Conservation (phyloP, 2,113 vertebrate genomes). For the Hyaena hyaena region DNA sequence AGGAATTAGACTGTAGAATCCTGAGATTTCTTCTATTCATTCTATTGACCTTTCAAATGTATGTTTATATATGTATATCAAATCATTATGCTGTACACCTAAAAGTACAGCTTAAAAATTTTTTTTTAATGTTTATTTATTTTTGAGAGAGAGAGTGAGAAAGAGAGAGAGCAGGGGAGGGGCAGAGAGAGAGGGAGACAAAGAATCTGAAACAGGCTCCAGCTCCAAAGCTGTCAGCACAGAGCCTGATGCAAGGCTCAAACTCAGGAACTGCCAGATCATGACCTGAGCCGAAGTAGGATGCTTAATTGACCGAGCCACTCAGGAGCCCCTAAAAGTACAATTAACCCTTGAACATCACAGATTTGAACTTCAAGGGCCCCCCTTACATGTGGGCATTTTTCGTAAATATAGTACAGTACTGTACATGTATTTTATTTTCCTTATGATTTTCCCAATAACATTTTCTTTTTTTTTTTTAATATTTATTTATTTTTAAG, state of each 20-base stretch:
- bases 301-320: too few species aligned
- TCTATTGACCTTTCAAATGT: neutral
- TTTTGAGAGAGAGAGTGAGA: too few species aligned
- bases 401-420: neutral
- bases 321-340: neutral
- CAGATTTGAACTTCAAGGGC: neutral
- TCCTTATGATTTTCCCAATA: neutral
- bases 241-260: too few species aligned
- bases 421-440: neutral
- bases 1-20: neutral
- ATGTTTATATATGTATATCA: neutral
- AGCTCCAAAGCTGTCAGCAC: too few species aligned
- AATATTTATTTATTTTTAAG: too few species aligned
- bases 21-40: neutral
- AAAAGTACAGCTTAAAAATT: neutral
- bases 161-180: too few species aligned
- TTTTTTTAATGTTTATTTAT: too few species aligned
- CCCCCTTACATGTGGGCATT: neutral
- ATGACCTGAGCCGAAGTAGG: too few species aligned
- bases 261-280: too few species aligned
- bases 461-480: neutral
- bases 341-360: neutral
- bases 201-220: too few species aligned
- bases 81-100: neutral
- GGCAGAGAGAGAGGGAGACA: too few species aligned